These are phyloP conservation scores for Pseudochirops corinnae DNA, from an alignment of 2,797 vertebrate genomes.

Conservation along the genomic window DNA sequence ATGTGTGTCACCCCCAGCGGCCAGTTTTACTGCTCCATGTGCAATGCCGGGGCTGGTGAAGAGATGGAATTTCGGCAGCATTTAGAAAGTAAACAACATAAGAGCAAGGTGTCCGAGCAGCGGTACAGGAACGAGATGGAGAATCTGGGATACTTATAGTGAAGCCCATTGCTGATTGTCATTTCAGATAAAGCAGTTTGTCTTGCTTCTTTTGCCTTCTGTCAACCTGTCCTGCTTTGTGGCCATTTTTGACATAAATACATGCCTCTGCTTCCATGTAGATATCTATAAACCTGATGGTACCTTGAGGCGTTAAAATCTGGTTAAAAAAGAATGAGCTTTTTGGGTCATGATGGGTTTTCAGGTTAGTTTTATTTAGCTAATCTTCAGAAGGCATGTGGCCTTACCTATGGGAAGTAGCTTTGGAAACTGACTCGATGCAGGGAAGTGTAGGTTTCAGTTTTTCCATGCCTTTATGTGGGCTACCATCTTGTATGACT, in stretches of 20 bases:
- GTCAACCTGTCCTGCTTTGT: constrained; percentile 84
- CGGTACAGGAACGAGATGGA: constrained; percentile 98
- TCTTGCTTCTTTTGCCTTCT: constrained; percentile 83
- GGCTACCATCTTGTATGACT: background rate
- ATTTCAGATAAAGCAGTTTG: constrained; percentile 79
- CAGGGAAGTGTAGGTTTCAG: constrained; percentile 53
- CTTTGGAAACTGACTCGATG: constrained; percentile 42
- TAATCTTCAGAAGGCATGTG: constrained; percentile 50
- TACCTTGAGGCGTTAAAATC: constrained; percentile 79
- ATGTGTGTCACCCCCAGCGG: constrained; percentile 99
- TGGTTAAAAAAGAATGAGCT: constrained; percentile 76
- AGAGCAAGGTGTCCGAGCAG: constrained; percentile 97
- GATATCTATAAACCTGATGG: constrained; percentile 80
- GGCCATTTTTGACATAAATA: constrained; percentile 83
- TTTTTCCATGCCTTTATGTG: constrained; percentile 36
- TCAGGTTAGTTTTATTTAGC: constrained; percentile 75
- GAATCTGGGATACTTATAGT: constrained; percentile 95
- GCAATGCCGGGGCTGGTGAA: constrained; percentile 95
- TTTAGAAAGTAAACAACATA: constrained; percentile 98
- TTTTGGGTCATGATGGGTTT: constrained; percentile 80
- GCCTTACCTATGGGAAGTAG: constrained; percentile 49
- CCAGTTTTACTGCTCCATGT: constrained; percentile 99
- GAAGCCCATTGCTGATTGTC: constrained; percentile 57
- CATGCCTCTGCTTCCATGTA: constrained; percentile 84
- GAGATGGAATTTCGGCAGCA: constrained; percentile 97